Evolutionary conservation across 1,140 invertebrate species (phyloP).

Genomic region (Bicyclus anynana): DNA sequence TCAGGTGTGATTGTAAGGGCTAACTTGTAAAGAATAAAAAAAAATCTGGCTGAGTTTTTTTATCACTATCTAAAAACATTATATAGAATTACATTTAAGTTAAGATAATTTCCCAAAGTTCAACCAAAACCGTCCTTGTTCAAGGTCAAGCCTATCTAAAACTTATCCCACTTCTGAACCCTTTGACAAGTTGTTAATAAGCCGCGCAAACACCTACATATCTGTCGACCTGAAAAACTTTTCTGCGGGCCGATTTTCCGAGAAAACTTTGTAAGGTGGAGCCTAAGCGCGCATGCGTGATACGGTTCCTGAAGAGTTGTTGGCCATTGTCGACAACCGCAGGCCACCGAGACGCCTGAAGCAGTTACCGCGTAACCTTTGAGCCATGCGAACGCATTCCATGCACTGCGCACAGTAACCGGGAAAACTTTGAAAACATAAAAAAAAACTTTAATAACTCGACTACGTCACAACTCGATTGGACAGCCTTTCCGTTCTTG

Average conservation of each 20-base stretch:
- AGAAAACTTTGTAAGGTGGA: constrained; percentile 62
- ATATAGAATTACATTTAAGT: too few relatives aligned
- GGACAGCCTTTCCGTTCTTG: constrained; percentile 6
- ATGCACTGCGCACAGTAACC: constrained; percentile 39
- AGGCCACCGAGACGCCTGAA: constrained; percentile 32
- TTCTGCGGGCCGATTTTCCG: constrained; percentile 4
- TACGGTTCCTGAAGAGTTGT: constrained; percentile 49
- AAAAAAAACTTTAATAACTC: constrained; percentile 6
- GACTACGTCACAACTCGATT: constrained; percentile 9
- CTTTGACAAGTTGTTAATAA: not conserved
- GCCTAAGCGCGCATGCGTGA: constrained; percentile 49
- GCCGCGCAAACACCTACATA: not conserved
- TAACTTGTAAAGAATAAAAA: too few relatives aligned
- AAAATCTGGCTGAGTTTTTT: too few relatives aligned
- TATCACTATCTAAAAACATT: too few relatives aligned
- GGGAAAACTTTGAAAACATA: constrained; percentile 21
- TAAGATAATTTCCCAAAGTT: too few relatives aligned
- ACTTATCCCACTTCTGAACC: not conserved
- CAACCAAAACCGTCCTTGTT: too few relatives aligned
- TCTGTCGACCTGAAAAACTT: constrained; percentile 10
- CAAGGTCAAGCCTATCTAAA: too few relatives aligned
- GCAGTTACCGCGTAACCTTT: constrained; percentile 55
- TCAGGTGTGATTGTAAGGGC: too few relatives aligned
- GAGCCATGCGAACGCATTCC: constrained; percentile 52
- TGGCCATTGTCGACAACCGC: constrained; percentile 43